Evolutionary conservation across 1,140 invertebrate genomes (phyloP), one percentile per base, ranked within the genome.

Genomic region (Panagrolaimus sp.): DNA sequence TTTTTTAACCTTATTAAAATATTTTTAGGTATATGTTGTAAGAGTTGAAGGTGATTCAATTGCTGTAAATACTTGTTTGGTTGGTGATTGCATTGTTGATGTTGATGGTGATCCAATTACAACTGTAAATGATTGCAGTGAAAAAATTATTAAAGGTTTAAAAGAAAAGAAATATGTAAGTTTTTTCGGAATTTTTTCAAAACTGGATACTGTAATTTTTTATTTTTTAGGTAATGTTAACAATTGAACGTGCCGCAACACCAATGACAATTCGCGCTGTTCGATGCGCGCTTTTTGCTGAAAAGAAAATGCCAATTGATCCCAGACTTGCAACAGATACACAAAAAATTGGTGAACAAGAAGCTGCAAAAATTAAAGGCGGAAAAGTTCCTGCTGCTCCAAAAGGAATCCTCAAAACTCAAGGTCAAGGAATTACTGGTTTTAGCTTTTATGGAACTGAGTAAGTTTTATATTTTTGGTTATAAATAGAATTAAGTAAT

Each of bases 71-170:
- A 58, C 46, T 0, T 62, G 67, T 26, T 38, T 58, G 47, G 58
- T 63, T 46, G 67, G 67, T 17, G 67, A 68, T 46, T 68, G 67
- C 24, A 68, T 68, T 10, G 67, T 68, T 9, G 67, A 63, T 24
- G 47, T 68, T 9, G 48, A 58, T 26, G 67, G 67, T 24, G 67
- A 46, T 5, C 67, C 67, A 5, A 46, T 68, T 15, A 68, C 67
- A 4, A 44, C 47, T 7, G 58, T 58, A 17, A 32, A 43, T 9
- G 67, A 58, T 21, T 68, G 67, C 17, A 68, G 67, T 45, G 67
- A 68, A 38, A 48, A 28, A 32, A 28, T 68, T 21, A 43, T 45
- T 17, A 32, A 43, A 24, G 67, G 26, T 9, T n/a, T 68, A 24
- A 68, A 28, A n/a, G 43, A 58, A 38, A 58, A 68, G 28, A 68